Base-by-base conservation (phyloP, 1,140 invertebrate species). In the Pomphorhynchus laevis region DNA sequence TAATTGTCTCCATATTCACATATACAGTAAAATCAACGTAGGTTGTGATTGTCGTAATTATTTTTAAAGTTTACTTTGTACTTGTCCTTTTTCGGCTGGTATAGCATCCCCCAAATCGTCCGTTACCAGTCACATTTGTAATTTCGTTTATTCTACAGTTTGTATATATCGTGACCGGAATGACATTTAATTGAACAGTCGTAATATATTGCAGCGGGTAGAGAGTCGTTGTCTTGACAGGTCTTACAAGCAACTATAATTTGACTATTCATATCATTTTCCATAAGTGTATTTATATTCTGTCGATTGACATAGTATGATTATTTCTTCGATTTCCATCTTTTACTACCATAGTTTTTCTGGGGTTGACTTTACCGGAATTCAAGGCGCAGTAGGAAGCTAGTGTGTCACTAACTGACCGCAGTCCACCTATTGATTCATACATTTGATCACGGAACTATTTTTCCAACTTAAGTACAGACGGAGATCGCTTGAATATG, bases 61-160 rank as follows among this genome's bases (percentile, higher is more conserved):
- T 16, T 1, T 6, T 47, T 24, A 11, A 31, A 16, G 44, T 58
- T 59, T 5, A 38, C 11, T 11, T 31, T 18, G 20, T 47, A 44
- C 46, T 54, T 55, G 6, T 49, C 45, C 1, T 32, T 11, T 22
- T 25, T 21, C 2, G 39, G 16, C 34, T 35, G 23, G 32, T 35
- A 43, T 20, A 33, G 18, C 3, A n/a, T n/a, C 61, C 57, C 2
- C 58, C 54, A 56, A 89, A 76, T 47, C 74, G 76, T 5, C 62
- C 62, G 53, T 82, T 91, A 14, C 86, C 86, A 95, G 55, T 95
- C 86, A 58, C 84, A 98, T 29, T 74, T 65, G 49, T 93, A 89
- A 52, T 76, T 71, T 35, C 69, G 65, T 59, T 95, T 95, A 0
- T 86, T 95, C 50, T 93, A 98, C 0, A 98, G 62, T 57, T 98